Evolutionary conservation across 37 sponge, comb jelly and placozoan species (phyloP).

Genomic region (Oopsacas minuta): DNA sequence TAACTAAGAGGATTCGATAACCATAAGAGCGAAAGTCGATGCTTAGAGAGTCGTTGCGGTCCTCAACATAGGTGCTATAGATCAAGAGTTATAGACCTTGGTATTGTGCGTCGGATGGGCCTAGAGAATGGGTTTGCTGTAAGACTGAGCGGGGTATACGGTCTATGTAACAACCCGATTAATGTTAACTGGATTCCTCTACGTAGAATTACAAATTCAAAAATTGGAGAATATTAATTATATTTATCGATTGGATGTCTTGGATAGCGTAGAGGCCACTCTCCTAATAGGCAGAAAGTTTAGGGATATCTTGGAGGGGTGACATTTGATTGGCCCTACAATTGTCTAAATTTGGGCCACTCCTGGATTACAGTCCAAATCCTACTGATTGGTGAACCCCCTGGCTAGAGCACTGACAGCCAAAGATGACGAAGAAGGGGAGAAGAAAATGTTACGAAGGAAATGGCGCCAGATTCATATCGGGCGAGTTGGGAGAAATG

Average conservation of each 20-base stretch:
- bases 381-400: not conserved
- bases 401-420: slow-evolving; percentile 19
- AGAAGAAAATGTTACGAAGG: not conserved
- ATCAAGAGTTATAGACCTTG: not conserved
- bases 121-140: not conserved
- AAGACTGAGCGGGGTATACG: not conserved
- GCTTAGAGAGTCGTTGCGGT: not conserved
- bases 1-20: not conserved
- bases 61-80: slow-evolving; percentile 4
- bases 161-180: not conserved
- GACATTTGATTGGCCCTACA: slow-evolving; percentile 6
- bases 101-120: not conserved
- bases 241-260: not conserved
- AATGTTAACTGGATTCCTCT: not conserved
- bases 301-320: not conserved
- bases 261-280: not conserved
- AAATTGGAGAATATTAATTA: not conserved
- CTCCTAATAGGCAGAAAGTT: slow-evolving; percentile 13
- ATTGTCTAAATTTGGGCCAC: not conserved
- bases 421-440: not conserved
- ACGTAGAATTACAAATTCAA: not conserved
- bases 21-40: not conserved
- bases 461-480: not conserved
- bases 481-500: slow-evolving; percentile 15
- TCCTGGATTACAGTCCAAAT: slow-evolving; percentile 1